These are phyloP conservation scores for Drosophila hamatofila DNA, from an alignment of 2,888 invertebrate genomes.

Conservation along the genomic window DNA sequence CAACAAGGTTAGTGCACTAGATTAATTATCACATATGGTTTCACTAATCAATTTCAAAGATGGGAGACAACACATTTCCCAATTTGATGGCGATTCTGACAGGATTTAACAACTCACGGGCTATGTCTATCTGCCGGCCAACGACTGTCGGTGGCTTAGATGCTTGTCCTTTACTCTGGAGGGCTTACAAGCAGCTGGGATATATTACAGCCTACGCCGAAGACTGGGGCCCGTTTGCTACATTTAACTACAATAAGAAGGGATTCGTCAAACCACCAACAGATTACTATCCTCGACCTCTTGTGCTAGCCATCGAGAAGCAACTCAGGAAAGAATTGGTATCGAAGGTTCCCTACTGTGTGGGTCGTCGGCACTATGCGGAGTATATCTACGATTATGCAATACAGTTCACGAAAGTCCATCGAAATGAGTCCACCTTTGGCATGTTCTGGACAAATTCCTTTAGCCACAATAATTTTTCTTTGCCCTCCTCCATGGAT, in stretches of 20 bases:
- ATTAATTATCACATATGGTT: too few relatives aligned
- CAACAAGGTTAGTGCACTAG: slow-evolving; percentile 85
- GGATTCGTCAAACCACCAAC: slow-evolving; percentile 91
- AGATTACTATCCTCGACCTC: slow-evolving; percentile 92
- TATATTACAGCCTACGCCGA: slow-evolving; percentile 93
- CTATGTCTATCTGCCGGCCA: slow-evolving; percentile 86
- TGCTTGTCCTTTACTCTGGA: slow-evolving; percentile 91
- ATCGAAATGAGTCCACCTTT: slow-evolving; percentile 88
- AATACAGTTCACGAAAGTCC: slow-evolving; percentile 88
- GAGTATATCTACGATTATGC: slow-evolving; percentile 90
- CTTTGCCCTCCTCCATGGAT: slow-evolving; percentile 89
- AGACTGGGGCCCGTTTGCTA: slow-evolving; percentile 89
- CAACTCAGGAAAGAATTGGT: slow-evolving; percentile 85
- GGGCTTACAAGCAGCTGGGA: slow-evolving; percentile 88
- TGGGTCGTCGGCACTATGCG: slow-evolving; percentile 88
- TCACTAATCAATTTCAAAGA: slow-evolving; percentile 83
- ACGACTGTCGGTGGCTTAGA: slow-evolving; percentile 87
- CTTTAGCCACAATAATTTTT: slow-evolving; percentile 90
- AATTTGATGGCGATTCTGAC: slow-evolving; percentile 93
- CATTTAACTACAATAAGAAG: slow-evolving; percentile 88
- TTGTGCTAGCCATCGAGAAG: slow-evolving; percentile 89
- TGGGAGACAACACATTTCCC: slow-evolving; percentile 95
- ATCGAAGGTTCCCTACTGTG: slow-evolving; percentile 86
- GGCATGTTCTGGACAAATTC: slow-evolving; percentile 92
- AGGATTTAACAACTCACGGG: slow-evolving; percentile 87